phyloP scores from a whole-genome alignment of 2,113 vertebrate genomes.

The Hypanus sabinus region DNA sequence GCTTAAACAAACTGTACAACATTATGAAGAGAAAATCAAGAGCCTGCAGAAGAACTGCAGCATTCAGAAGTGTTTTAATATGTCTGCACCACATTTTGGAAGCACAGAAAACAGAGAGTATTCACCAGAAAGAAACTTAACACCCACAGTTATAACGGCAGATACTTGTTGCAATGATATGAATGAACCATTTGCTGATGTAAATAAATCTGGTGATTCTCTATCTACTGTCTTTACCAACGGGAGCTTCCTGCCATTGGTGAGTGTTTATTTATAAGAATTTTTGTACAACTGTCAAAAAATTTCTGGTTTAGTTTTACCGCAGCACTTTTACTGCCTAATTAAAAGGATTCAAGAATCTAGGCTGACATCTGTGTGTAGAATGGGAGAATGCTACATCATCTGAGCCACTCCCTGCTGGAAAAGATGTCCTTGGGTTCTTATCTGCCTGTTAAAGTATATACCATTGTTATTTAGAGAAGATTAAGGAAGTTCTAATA shows the following conservation, averaged over 20 bases:
- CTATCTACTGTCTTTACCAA: constrained; percentile 40
- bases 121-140: constrained; percentile 40
- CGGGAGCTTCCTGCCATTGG: constrained; percentile 46
- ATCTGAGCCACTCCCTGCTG: not conserved
- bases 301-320: not conserved
- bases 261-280: constrained; percentile 48
- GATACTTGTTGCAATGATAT: constrained; percentile 38
- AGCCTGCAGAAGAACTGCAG: constrained; percentile 2
- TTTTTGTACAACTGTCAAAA: not conserved
- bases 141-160: not conserved
- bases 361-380: not conserved
- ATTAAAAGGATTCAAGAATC: not conserved
- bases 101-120: constrained; percentile 39
- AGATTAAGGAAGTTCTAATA: not conserved
- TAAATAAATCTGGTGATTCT: constrained; percentile 38
- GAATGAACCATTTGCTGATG: constrained; percentile 39
- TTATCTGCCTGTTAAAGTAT: not conserved
- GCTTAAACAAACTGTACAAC: not conserved
- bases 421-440: not conserved
- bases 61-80: constrained; percentile 26
- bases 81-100: not conserved
- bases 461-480: not conserved
- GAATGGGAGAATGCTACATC: not conserved
- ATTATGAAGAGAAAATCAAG: constrained; percentile 38
- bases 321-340: not conserved